Evolutionary conservation across 2,888 invertebrate species (phyloP).

Genomic region (Athripsodes cinereus): DNA sequence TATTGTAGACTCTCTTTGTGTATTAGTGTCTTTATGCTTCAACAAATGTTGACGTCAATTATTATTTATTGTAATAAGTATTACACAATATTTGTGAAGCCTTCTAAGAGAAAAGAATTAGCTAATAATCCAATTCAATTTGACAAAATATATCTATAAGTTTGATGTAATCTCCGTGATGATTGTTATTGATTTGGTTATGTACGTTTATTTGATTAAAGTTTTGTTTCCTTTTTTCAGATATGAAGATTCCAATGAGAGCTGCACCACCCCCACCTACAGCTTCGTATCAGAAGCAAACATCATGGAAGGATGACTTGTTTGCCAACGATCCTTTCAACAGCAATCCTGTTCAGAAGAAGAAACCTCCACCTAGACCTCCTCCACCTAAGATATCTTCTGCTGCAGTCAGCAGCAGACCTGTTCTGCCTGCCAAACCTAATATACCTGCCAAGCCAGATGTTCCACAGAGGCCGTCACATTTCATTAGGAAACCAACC

Average conservation of each 20-base stretch:
- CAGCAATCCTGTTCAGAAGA: conserved; percentile 50
- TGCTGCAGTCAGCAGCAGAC: conserved; percentile 29
- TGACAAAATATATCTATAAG: too few relatives aligned
- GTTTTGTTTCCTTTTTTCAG: conserved; percentile 37
- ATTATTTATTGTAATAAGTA: too few relatives aligned
- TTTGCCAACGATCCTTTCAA: conserved; percentile 48
- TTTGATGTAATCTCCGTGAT: too few relatives aligned
- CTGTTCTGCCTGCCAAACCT: conserved; percentile 45
- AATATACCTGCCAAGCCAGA: conserved; percentile 33
- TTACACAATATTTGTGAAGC: too few relatives aligned
- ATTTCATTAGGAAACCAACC: conserved; percentile 47
- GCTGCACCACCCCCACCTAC: conserved; percentile 52
- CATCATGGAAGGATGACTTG: conserved; percentile 45
- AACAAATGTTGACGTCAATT: too few relatives aligned
- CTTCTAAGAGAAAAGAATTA: too few relatives aligned
- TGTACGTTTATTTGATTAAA: too few relatives aligned
- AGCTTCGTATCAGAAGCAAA: conserved; percentile 31
- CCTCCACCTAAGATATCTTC: conserved; percentile 41
- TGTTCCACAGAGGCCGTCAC: conserved; percentile 47
- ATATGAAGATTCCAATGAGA: conserved; percentile 57
- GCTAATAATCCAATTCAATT: too few relatives aligned
- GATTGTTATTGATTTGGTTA: too few relatives aligned
- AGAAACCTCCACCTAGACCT: conserved; percentile 66
- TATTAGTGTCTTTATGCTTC: too few relatives aligned
- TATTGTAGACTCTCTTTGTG: too few relatives aligned